phyloP scores from a whole-genome alignment of 1,140 invertebrate species.

The Plectrocnemia conspersa region DNA sequence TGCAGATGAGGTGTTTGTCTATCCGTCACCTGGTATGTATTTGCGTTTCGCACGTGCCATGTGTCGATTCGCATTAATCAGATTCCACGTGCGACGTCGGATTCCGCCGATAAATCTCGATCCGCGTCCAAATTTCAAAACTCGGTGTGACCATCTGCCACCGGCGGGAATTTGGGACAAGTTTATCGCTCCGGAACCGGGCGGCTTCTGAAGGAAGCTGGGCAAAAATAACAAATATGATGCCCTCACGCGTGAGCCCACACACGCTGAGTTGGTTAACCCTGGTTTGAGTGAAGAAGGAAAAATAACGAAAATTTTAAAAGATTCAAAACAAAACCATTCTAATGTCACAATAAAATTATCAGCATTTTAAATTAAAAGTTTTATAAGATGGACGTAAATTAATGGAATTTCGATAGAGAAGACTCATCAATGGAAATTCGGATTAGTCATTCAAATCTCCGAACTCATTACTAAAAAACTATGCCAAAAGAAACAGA shows the following conservation, averaged over 20 bases:
- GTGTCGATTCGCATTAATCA: background rate
- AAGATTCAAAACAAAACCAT: too few species aligned
- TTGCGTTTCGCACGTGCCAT: background rate
- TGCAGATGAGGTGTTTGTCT: too few species aligned
- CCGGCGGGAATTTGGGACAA: background rate
- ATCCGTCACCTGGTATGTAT: too few species aligned
- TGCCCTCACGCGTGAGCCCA: constrained; percentile 19
- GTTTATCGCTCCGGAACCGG: background rate
- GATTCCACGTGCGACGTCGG: background rate
- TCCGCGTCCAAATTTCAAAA: background rate
- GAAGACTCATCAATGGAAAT: too few species aligned
- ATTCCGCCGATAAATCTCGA: background rate
- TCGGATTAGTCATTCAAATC: too few species aligned
- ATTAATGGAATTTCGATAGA: too few species aligned
- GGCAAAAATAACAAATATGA: constrained; percentile 25
- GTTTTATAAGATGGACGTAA: too few species aligned
- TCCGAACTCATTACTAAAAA: too few species aligned
- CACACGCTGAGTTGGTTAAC: constrained; percentile 16
- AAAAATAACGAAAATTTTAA: too few species aligned
- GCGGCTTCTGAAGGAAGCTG: constrained; percentile 14
- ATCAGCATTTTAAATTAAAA: too few species aligned
- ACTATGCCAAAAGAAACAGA: too few species aligned
- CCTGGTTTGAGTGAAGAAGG: background rate
- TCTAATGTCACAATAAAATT: too few species aligned
- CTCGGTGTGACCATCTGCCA: constrained; percentile 1